Base-by-base conservation (phyloP, 2,888 invertebrate genomes). In the Glyphotaelius pellucidus region DNA sequence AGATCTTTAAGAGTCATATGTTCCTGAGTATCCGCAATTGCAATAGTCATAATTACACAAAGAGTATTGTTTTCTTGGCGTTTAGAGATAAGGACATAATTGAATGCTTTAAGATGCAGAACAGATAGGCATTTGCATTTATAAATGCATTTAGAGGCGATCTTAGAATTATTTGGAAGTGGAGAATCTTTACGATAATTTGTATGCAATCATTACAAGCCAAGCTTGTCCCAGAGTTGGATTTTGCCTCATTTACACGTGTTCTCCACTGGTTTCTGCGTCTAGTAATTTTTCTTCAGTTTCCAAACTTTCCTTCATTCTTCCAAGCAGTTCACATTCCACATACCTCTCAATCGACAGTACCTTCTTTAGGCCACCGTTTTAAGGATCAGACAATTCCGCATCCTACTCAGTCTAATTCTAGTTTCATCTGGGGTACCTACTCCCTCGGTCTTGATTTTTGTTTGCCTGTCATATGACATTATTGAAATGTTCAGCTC, bases 1-100 rank as follows among this genome's bases (percentile, higher is more conserved):
- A 83, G 25, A 35, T 83, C 83, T 35, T 83, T 83, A 15, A 83
- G 83, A 83, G 83, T 83, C 83, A 38, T 38, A 5, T 19, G 67
- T 67, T 25, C 52, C 67, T 25, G 7, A 9, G 35, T 25, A 83
- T 35, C 35, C 35, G 83, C 83, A 83, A 83, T 25, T 67, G 67
- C 67, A 67, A 25, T 67, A n/a, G 25, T 67, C 67, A 25, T 83
- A 83, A 83, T 83, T 83, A 83, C 25, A 83, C 83, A 32, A 38
- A 11, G 19, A 67, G 67, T 32, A 83, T 83, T 35, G 32, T 83
- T 83, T 83, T 25, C 83, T 83, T 32, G 83, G 83, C 83, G 25
- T 11, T 83, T 83, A 35, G 38, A 83, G 32, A 83, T 83, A 35
- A 83, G 31, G 15, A 83, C 67, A n/a, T 67, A 67, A 67, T 67